Base-by-base conservation (phyloP, 2,888 invertebrate genomes). In the Podabrus alpinus region DNA sequence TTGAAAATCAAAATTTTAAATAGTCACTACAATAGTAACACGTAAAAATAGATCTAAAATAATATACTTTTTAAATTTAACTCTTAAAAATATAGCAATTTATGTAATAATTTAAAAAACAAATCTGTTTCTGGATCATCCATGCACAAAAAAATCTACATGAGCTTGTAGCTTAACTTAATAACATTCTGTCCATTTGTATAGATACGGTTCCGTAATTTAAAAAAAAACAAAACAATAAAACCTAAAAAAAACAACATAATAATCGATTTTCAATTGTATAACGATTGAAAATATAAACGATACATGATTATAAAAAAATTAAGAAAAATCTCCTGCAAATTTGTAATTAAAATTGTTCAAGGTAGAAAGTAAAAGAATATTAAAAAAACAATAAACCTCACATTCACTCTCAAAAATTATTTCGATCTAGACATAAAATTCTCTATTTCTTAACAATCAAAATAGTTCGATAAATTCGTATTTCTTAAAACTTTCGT, bases 381-480 rank as follows among this genome's bases (percentile, higher is more conserved):
- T n/a, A 45, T 45, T 25, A 7, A 45, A 45, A 45, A 62, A 62
- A 62, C 16, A 62, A 17, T 25, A 67, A 67, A 29, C 16, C 16
- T 24, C 67, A 76, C 72, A 59, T 70, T 71, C 70, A 76, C 66
- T 68, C 73, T 71, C 76, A 76, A 75, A 72, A 73, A 73, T 71
- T 71, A 83, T 79, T 73, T 71, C 64, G 68, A 69, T 71, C 66
- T 73, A 82, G 81, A 82, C 81, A 82, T 80, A 81, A 80, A 81
- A 80, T 82, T 84, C 82, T 82, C 83, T 84, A 84, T 84, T 45
- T 45, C 45, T 45, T 83, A 84, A 64, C 62, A 64, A 64, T 64
- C 83, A 84, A 83, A 45, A 45, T 45, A 45, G 45, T 45, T 45
- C 45, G 45, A 45, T 45, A 45, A 45, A 45, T 45, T 45, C 45